A percentile compares a stretch with the other conserved stretches of the same genome.
Conservation (phyloP, 2,797 vertebrate species). For the Sciurus vulgaris region DNA sequence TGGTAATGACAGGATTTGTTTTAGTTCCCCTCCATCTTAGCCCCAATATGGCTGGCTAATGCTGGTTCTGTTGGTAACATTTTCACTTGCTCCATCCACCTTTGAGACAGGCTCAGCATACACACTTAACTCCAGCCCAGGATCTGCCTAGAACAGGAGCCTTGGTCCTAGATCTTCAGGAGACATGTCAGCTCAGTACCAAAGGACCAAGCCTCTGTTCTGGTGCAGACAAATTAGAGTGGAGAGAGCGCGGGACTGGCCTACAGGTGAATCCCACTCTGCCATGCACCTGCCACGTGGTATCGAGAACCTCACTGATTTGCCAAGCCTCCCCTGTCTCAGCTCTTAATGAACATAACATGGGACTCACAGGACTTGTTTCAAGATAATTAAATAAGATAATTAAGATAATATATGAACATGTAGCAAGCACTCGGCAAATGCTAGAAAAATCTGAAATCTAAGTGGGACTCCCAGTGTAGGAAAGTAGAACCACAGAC, state of each 20-base stretch:
- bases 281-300: not conserved
- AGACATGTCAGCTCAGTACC: not conserved
- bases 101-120: slow-evolving; percentile 4
- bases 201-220: not conserved
- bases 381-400: slow-evolving; percentile 43
- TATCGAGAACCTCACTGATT: not conserved
- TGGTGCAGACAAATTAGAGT: not conserved
- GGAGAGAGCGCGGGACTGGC: not conserved
- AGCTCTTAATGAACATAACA: not conserved
- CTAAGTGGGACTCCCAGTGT: not conserved
- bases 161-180: not conserved
- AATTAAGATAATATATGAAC: not conserved
- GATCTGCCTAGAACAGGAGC: not conserved
- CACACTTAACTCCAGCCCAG: not conserved
- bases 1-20: slow-evolving; percentile 87
- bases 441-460: slow-evolving; percentile 39
- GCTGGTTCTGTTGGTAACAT: slow-evolving; percentile 83
- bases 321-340: not conserved
- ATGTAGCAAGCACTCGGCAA: not conserved
- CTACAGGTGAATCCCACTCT: fast-evolving
- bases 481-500: not conserved
- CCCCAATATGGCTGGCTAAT: slow-evolving; percentile 77
- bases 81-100: slow-evolving; percentile 76
- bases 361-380: not conserved
- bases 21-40: slow-evolving; percentile 74